Conservation (phyloP, 2,797 vertebrate genomes). For the Harpagifer antarcticus region DNA sequence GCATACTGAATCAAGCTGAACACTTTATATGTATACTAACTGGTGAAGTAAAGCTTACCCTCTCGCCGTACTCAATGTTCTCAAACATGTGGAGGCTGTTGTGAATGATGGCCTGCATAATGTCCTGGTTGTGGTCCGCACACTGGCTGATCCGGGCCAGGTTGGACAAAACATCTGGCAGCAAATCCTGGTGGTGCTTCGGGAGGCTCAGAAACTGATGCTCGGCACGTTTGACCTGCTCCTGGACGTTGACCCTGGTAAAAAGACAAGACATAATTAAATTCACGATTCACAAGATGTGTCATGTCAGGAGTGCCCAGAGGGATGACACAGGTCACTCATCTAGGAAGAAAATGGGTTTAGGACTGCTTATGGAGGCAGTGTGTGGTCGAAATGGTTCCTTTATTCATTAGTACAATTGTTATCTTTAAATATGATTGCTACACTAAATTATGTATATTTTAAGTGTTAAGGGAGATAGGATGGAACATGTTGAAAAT, state of each 20-base stretch:
- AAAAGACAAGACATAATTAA: not conserved
- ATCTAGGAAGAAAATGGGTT: not conserved
- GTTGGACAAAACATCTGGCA: conserved; percentile 91
- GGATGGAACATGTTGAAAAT: not conserved
- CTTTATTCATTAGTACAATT: not conserved
- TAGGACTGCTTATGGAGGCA: not conserved
- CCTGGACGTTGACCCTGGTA: conserved; percentile 92
- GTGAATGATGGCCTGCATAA: conserved; percentile 93
- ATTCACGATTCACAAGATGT: not conserved
- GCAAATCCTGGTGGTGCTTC: conserved; percentile 89
- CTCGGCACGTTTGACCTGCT: conserved; percentile 94
- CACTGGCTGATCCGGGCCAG: conserved; percentile 91
- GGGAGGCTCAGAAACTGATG: conserved; percentile 93
- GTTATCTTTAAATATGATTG: not conserved
- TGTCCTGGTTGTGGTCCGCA: conserved; percentile 95
- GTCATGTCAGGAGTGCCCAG: not conserved
- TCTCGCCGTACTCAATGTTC: conserved; percentile 96
- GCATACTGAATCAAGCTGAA: too few species aligned
- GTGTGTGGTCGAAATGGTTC: not conserved
- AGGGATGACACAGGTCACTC: not conserved
- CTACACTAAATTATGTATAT: not conserved
- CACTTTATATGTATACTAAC: not conserved
- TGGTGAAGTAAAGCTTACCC: conserved; percentile 81
- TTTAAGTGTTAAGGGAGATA: not conserved
- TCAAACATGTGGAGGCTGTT: conserved; percentile 98